These are phyloP conservation scores for Antheraea pernyi DNA, from an alignment of 1,140 invertebrate genomes.

Conservation along the genomic window DNA sequence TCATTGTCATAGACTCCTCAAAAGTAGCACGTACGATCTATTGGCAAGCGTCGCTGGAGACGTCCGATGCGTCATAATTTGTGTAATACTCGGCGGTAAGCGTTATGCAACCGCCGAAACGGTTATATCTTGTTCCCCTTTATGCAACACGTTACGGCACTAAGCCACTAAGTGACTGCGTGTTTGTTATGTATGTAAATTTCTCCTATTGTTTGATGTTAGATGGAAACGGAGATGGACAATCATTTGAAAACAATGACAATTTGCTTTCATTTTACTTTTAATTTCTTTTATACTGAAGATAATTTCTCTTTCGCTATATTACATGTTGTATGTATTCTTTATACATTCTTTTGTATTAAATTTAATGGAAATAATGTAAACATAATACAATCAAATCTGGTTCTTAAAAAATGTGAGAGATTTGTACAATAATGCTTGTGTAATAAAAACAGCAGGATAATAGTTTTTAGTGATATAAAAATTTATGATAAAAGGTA, in stretches of 20 bases:
- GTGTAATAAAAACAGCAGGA: too few relatives aligned
- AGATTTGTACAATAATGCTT: too few relatives aligned
- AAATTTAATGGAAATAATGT: too few relatives aligned
- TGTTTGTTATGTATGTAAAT: conserved; percentile 21
- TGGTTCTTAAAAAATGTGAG: too few relatives aligned
- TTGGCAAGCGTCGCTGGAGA: conserved; percentile 51
- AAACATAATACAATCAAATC: too few relatives aligned
- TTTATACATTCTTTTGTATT: too few relatives aligned
- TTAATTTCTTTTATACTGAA: not conserved
- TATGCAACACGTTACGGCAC: conserved; percentile 55
- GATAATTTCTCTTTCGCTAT: not conserved
- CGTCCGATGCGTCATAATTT: conserved; percentile 58
- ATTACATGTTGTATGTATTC: not conserved
- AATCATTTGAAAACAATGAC: not conserved
- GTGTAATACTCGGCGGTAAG: conserved; percentile 38
- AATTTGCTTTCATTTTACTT: not conserved
- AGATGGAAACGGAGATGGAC: conserved; percentile 8
- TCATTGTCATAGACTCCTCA: conserved; percentile 53
- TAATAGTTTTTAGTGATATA: too few relatives aligned
- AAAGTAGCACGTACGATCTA: conserved; percentile 41
- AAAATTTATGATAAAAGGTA: not conserved
- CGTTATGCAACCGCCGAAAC: conserved; percentile 60
- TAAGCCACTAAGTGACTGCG: conserved; percentile 13
- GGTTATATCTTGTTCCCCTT: conserved; percentile 45
- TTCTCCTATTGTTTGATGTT: conserved; percentile 26